phyloP scores from a whole-genome alignment of 2,888 invertebrate species.

The Caenorhabditis afra region DNA sequence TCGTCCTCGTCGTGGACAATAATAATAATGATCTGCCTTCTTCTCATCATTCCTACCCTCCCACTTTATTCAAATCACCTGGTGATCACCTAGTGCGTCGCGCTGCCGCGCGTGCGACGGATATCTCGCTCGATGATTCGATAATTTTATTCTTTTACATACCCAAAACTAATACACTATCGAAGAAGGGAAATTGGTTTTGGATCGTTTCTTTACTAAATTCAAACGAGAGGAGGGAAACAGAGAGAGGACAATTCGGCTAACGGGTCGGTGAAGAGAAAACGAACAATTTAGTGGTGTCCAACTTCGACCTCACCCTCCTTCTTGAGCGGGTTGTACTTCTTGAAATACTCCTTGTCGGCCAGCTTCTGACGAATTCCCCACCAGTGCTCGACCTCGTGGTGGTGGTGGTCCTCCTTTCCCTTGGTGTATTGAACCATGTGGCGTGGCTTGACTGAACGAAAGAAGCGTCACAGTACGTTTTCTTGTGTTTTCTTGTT shows the following conservation, averaged over 20 bases:
- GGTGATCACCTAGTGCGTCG: slow-evolving; percentile 17
- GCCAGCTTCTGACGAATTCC: slow-evolving; percentile 77
- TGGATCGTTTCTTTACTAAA: slow-evolving; percentile 45
- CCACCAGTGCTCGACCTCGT: slow-evolving; percentile 79
- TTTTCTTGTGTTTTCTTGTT: not conserved
- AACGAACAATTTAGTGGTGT: slow-evolving; percentile 69
- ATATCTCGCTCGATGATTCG: slow-evolving; percentile 32
- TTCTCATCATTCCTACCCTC: slow-evolving; percentile 6
- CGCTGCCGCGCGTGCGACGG: no score
- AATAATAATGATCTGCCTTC: slow-evolving; percentile 38
- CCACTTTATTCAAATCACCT: slow-evolving; percentile 40
- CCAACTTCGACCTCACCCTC: slow-evolving; percentile 74
- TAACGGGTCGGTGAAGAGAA: slow-evolving; percentile 16
- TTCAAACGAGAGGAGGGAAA: slow-evolving; percentile 24
- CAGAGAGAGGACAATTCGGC: slow-evolving; percentile 43
- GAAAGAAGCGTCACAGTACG: no score
- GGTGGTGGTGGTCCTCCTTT: slow-evolving; percentile 77
- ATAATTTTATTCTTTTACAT: slow-evolving; percentile 61
- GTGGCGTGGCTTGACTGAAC: slow-evolving; percentile 78
- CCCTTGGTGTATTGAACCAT: slow-evolving; percentile 75
- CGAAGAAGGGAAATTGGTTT: slow-evolving; percentile 30
- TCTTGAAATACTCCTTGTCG: slow-evolving; percentile 78
- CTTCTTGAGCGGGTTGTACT: slow-evolving; percentile 77
- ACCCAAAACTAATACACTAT: slow-evolving; percentile 60
- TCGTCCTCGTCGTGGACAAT: slow-evolving; percentile 8